These are phyloP conservation scores for Scelioninae gen. 1 DNA, from an alignment of 2,888 invertebrate genomes.

Conservation along the genomic window DNA sequence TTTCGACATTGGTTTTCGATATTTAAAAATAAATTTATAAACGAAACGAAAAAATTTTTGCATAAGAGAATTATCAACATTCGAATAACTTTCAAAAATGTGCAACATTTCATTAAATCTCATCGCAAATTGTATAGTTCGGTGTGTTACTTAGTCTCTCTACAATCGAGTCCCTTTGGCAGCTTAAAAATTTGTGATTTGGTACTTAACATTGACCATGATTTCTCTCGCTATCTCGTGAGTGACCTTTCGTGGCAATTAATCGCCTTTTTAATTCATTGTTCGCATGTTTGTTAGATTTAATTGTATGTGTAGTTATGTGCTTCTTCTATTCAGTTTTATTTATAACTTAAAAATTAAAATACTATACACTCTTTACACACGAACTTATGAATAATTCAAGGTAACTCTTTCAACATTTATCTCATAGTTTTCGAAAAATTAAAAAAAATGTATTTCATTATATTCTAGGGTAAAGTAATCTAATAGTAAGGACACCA, in stretches of 20 bases:
- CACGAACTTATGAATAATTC: too few relatives aligned
- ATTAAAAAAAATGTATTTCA: too few relatives aligned
- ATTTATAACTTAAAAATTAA: not conserved
- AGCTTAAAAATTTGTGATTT: slow-evolving; percentile 71
- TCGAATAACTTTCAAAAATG: not conserved
- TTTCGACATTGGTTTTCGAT: too few relatives aligned
- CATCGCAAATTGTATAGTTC: slow-evolving; percentile 19
- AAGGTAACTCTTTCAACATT: too few relatives aligned
- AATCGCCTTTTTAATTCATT: slow-evolving; percentile 75
- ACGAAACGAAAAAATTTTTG: not conserved
- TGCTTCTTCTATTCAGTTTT: slow-evolving; percentile 23
- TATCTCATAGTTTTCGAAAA: too few relatives aligned
- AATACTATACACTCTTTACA: not conserved
- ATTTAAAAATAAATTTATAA: too few relatives aligned
- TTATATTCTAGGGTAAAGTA: too few relatives aligned
- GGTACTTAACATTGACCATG: slow-evolving; percentile 71
- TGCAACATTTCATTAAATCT: slow-evolving; percentile 9
- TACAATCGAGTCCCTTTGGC: slow-evolving; percentile 67
- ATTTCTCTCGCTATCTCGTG: slow-evolving; percentile 73
- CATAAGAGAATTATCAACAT: too few relatives aligned
- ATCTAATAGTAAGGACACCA: too few relatives aligned
- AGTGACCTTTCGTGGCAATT: slow-evolving; percentile 82
- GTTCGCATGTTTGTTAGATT: slow-evolving; percentile 65
- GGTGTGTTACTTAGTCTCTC: slow-evolving; percentile 62
- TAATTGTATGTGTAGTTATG: slow-evolving; percentile 38